These are phyloP conservation scores for Cheilosia pagana DNA, from an alignment of 2,888 invertebrate genomes.

Conservation along the genomic window DNA sequence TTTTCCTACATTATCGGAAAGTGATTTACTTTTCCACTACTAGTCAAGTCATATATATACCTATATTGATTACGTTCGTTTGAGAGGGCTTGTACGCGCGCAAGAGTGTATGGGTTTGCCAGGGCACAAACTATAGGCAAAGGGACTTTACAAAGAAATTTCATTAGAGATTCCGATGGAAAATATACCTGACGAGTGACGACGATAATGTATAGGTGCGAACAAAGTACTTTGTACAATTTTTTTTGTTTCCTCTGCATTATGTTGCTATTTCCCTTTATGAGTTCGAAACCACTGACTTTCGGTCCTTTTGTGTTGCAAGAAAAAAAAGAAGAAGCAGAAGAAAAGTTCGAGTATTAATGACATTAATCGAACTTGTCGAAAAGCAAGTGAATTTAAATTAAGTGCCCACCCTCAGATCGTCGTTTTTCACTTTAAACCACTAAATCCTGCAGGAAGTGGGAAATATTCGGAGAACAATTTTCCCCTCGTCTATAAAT, in stretches of 20 bases:
- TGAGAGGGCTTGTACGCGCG: constrained; percentile 14
- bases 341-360: constrained; percentile 53
- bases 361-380: constrained; percentile 60
- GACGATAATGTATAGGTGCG: constrained; percentile 58
- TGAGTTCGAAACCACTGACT: constrained; percentile 32
- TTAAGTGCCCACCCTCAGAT: too few relatives aligned
- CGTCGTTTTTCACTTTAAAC: constrained; percentile 1
- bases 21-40: constrained; percentile 68
- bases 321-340: not conserved
- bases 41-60: constrained; percentile 37
- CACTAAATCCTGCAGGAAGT: constrained; percentile 23
- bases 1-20: constrained; percentile 71
- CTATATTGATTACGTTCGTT: constrained; percentile 55
- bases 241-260: constrained; percentile 9
- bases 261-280: constrained; percentile 14
- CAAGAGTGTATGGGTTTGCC: not conserved
- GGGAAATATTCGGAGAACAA: constrained; percentile 17
- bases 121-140: constrained; percentile 55
- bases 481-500: constrained; percentile 13
- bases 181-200: constrained; percentile 52
- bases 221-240: constrained; percentile 40
- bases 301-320: constrained; percentile 11
- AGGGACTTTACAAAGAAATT: constrained; percentile 56
- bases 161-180: constrained; percentile 53
- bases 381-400: constrained; percentile 44